phyloP scores from a whole-genome alignment of 2,888 invertebrate species.

The Scaptomyza tumidula region DNA sequence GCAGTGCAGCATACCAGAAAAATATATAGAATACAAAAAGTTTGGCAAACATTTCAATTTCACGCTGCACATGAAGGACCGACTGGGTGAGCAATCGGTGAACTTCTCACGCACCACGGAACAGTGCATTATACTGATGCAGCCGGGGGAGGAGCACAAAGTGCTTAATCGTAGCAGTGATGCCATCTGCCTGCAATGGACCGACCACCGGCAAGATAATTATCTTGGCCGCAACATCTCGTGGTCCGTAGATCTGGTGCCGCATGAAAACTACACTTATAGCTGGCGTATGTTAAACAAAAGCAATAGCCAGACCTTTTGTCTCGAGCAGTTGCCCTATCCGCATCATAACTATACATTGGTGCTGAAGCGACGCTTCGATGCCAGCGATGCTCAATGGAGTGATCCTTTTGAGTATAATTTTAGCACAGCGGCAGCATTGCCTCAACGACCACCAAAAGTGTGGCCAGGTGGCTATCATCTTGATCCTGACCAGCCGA shows the following conservation, averaged over 20 bases:
- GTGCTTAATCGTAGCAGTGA: neutral
- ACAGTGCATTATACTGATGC: neutral
- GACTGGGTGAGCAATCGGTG: neutral
- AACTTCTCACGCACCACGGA: rapidly evolving
- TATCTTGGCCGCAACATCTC: rapidly evolving
- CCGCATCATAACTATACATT: conserved; percentile 87
- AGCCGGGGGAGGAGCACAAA: rapidly evolving
- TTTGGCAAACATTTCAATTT: neutral
- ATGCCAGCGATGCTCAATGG: conserved; percentile 85
- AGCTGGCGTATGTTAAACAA: neutral
- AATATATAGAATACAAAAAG: neutral
- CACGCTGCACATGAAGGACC: conserved; percentile 13
- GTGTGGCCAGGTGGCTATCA: conserved; percentile 88
- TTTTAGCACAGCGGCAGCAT: conserved; percentile 86
- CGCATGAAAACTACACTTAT: neutral
- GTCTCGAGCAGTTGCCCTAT: conserved; percentile 57
- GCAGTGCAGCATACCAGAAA: neutral
- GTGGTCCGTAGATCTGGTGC: conserved; percentile 36
- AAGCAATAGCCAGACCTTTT: conserved; percentile 40
- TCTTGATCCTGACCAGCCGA: conserved; percentile 85
- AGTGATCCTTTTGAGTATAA: conserved; percentile 87
- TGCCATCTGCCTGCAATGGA: conserved; percentile 22
- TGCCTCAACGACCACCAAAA: conserved; percentile 88
- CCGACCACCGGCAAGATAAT: rapidly evolving
- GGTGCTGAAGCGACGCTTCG: conserved; percentile 86